Base-by-base conservation (phyloP, 2,797 vertebrate species). In the Macropodus opercularis region DNA sequence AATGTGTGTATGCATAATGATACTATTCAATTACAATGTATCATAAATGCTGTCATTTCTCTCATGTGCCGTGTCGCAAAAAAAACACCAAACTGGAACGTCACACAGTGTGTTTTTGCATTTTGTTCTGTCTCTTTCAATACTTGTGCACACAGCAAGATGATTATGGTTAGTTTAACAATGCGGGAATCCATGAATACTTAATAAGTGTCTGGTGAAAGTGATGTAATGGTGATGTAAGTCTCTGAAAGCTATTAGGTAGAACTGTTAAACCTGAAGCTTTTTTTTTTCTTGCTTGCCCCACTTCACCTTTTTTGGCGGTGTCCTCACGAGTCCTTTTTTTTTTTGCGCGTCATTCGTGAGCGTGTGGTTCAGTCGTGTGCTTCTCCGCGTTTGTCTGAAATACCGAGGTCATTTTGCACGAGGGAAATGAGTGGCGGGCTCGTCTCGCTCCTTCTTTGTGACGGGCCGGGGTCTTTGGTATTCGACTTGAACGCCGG, bases 201-300 rank as follows among this genome's bases (percentile, higher is more conserved):
- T 81, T 84, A 77, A 82, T 65, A 78, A 73, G 48, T 61, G 65
- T 74, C 76, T 79, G 79, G 65, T 75, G 44, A 75, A 72, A 70
- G 65, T 83, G 81, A 85, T 87, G 87, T 70, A 83, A 89, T 54
- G 6, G 68, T 83, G 82, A 81, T 84, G 85, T 81, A 88, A 89
- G 53, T 42, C 56, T 46, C 78, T 78, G 86, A 85, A 87, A 90
- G 72, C 69, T 61, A 79, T 83, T 84, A 76, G 72, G 74, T 50
- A 58, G 18, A 79, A 64, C 61, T 63, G 61, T 73, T 72, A 70
- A 85, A 81, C 69, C 79, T 77, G 73, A 64, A 47, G 26, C 31
- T 39, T 50, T 54, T 68, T 59, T n/a, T n/a, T n/a, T n/a, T n/a
- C n/a, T n/a, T 56, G 54, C 73, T 50, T 52, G 43, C 48, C 72